These are phyloP conservation scores for Seladonia tumulorum DNA, from an alignment of 2,888 invertebrate species.

Conservation along the genomic window DNA sequence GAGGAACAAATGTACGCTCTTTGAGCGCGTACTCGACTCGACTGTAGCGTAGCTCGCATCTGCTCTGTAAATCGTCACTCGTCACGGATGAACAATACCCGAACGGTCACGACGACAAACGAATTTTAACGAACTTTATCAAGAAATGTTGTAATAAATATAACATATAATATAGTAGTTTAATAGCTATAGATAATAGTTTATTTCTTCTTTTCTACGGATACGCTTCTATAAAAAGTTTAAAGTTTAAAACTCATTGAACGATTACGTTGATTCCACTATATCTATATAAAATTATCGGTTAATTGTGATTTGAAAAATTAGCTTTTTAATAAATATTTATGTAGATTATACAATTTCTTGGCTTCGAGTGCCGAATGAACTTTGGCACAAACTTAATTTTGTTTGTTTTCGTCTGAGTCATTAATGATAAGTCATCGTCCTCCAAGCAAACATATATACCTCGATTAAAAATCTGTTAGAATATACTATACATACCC, in stretches of 20 bases:
- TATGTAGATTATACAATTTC: background rate
- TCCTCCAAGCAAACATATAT: background rate
- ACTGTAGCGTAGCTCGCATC: constrained; percentile 28
- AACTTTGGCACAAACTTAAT: background rate
- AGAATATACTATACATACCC: background rate
- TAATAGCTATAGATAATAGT: background rate
- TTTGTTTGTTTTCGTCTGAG: constrained; percentile 1
- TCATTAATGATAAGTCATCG: constrained; percentile 14
- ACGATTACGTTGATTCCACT: background rate
- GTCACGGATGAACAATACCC: constrained; percentile 38
- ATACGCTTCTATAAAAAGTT: background rate
- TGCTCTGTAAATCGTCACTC: constrained; percentile 43
- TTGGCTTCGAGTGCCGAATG: background rate
- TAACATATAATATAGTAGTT: too few relatives aligned
- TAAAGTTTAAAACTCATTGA: background rate
- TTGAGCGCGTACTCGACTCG: constrained; percentile 14
- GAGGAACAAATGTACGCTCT: constrained; percentile 13
- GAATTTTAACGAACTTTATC: constrained; percentile 26
- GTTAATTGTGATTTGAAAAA: background rate
- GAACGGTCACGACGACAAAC: constrained; percentile 29
- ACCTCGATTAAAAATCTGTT: background rate
- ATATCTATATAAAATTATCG: background rate
- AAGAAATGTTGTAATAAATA: background rate
- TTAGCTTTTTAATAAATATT: background rate
- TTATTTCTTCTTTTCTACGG: background rate